Evolutionary conservation across 2,113 vertebrate species (phyloP).

Genomic region (Odontesthes bonariensis): DNA sequence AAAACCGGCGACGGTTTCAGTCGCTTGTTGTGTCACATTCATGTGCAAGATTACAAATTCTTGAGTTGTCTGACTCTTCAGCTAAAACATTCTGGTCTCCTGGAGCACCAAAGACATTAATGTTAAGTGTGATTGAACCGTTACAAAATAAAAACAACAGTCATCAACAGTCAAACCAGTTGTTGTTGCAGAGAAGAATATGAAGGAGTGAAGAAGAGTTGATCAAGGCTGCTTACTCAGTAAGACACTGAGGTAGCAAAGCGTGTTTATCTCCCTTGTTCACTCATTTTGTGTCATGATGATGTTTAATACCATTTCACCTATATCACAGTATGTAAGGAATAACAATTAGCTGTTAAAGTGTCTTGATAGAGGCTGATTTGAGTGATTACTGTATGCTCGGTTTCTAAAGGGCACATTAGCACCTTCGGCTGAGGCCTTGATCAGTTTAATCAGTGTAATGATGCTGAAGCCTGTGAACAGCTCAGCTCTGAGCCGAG

Average conservation of each 20-base stretch:
- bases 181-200: background rate
- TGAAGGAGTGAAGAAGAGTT: background rate
- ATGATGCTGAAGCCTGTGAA: slow-evolving; percentile 34
- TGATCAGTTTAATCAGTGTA: slow-evolving; percentile 61
- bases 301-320: slow-evolving; percentile 22
- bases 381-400: slow-evolving; percentile 48
- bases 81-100: no score
- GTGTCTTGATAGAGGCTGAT: slow-evolving; percentile 20
- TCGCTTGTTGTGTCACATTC: slow-evolving; percentile 4
- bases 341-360: background rate
- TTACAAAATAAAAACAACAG: no score
- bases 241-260: background rate
- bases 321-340: background rate
- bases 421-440: slow-evolving; percentile 43
- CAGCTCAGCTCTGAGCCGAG: slow-evolving; percentile 7
- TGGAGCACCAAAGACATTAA: no score
- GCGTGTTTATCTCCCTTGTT: no score
- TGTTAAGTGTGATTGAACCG: background rate
- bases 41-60: background rate
- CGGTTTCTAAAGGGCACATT: slow-evolving; percentile 53
- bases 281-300: slow-evolving; percentile 34
- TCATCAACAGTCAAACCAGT: background rate
- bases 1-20: slow-evolving; percentile 25
- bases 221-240: background rate
- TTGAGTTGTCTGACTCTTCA: no score